phyloP scores from a whole-genome alignment of 2,113 vertebrate species.

The Corythoichthys intestinalis region DNA sequence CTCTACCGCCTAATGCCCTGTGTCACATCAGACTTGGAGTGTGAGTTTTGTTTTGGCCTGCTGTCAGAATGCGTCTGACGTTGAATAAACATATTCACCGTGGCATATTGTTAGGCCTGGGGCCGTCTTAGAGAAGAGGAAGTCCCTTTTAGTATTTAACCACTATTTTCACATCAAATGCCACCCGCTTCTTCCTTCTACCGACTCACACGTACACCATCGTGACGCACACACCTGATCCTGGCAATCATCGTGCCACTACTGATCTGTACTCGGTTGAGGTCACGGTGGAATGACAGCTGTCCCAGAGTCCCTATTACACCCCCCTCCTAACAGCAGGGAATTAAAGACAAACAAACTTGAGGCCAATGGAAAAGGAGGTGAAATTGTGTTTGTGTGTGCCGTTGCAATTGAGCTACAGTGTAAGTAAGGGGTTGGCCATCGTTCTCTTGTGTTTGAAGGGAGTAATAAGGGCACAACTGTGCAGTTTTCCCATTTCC shows the following conservation, averaged over 20 bases:
- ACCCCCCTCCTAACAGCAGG: conserved; percentile 32
- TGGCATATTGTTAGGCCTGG: conserved; percentile 65
- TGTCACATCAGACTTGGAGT: conserved; percentile 62
- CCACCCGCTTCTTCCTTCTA: conserved; percentile 7
- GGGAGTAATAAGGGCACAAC: conserved; percentile 47
- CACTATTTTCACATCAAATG: conserved; percentile 61
- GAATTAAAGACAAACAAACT: conserved; percentile 79
- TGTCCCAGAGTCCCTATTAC: conserved; percentile 70
- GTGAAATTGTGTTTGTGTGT: conserved; percentile 51
- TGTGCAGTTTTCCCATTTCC: conserved; percentile 51
- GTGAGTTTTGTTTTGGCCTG: conserved; percentile 64
- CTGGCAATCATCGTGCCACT: conserved; percentile 71
- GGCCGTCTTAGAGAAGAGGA: conserved; percentile 50
- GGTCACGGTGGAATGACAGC: conserved; percentile 75
- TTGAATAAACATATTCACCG: conserved; percentile 57
- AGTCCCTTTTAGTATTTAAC: conserved; percentile 66
- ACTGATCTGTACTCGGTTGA: conserved; percentile 63
- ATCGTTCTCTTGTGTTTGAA: conserved; percentile 55
- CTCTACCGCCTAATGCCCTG: conserved; percentile 43
- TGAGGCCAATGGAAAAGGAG: conserved; percentile 50
- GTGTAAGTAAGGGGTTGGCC: conserved; percentile 23
- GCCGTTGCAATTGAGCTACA: conserved; percentile 44
- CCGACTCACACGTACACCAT: conserved; percentile 1
- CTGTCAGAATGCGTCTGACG: conserved; percentile 67
- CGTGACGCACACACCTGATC: conserved; percentile 55